A percentile compares a stretch with the other conserved stretches of the same genome.
Conservation (phyloP, 1,140 invertebrate species). For the Drosophila pandora region DNA sequence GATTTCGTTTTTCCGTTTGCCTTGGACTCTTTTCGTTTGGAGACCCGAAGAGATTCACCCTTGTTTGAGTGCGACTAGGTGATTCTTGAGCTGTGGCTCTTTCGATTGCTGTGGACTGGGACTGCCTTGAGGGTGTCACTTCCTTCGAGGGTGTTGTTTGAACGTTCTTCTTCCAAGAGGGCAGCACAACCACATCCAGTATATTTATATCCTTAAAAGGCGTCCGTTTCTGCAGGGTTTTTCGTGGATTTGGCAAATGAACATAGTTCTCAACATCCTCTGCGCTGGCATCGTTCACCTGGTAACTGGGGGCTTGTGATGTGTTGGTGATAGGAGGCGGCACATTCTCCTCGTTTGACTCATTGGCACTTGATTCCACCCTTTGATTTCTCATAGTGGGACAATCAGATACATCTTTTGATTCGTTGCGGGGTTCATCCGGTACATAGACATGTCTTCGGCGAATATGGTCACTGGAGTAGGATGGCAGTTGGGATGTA, state of each 20-base stretch:
- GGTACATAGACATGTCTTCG: conserved; percentile 56
- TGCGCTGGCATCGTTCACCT: conserved; percentile 45
- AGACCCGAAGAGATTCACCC: conserved; percentile 39
- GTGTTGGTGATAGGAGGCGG: conserved; percentile 26
- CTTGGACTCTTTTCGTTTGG: conserved; percentile 3
- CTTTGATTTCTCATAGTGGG: conserved; percentile 1
- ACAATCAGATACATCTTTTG: conserved; percentile 5
- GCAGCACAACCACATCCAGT: conserved; percentile 65
- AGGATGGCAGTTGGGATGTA: conserved; percentile 69
- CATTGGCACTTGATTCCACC: conserved; percentile 25
- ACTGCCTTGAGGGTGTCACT: not conserved
- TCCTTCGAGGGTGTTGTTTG: conserved; percentile 29
- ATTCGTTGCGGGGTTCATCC: conserved; percentile 13
- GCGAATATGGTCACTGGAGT: conserved; percentile 69
- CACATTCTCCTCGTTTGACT: conserved; percentile 74
- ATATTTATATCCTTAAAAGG: conserved; percentile 75
- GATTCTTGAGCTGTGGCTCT: not conserved
- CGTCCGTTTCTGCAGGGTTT: conserved; percentile 52
- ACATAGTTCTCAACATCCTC: conserved; percentile 56
- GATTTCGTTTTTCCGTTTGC: conserved; percentile 13
- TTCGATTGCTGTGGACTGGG: not conserved
- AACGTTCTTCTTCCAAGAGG: conserved; percentile 66
- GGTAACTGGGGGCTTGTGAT: not conserved
- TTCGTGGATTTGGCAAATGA: conserved; percentile 67
- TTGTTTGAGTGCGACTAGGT: conserved; percentile 15